phyloP scores from a whole-genome alignment of 2,113 vertebrate genomes.

The Hippocampus zosterae region DNA sequence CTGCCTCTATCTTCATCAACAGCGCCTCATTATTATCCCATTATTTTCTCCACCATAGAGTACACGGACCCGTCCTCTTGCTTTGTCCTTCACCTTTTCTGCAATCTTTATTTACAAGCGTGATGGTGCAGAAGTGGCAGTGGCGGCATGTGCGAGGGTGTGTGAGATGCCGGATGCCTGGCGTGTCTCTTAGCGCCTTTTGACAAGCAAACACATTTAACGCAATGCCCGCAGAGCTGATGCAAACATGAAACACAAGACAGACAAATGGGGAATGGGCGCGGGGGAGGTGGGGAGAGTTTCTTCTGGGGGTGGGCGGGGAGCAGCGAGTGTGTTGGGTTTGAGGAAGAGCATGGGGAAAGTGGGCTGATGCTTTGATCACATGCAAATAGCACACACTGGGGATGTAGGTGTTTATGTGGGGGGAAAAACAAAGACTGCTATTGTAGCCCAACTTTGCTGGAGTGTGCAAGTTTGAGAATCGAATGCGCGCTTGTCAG shows the following conservation, averaged over 20 bases:
- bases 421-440: slow-evolving; percentile 39
- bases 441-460: slow-evolving; percentile 29
- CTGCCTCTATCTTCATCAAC: slow-evolving; percentile 1
- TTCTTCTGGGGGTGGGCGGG: slow-evolving; percentile 20
- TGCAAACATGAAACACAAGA: slow-evolving; percentile 14
- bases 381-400: slow-evolving; percentile 42
- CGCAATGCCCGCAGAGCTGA: slow-evolving; percentile 24
- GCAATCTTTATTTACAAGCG: slow-evolving; percentile 17
- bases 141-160: background rate
- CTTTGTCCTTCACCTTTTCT: slow-evolving; percentile 29
- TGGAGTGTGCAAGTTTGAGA: slow-evolving; percentile 12
- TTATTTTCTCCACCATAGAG: background rate
- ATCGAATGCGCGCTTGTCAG: background rate
- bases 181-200: slow-evolving; percentile 20
- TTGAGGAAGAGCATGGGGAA: slow-evolving; percentile 8
- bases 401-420: slow-evolving; percentile 39
- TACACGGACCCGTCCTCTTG: background rate
- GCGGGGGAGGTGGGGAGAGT: background rate
- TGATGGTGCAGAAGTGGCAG: slow-evolving; percentile 14
- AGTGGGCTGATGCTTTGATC: slow-evolving; percentile 44
- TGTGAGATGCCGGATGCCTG: slow-evolving; percentile 23
- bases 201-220: slow-evolving; percentile 22
- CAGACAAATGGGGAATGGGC: slow-evolving; percentile 8
- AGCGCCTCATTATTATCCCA: slow-evolving; percentile 3
- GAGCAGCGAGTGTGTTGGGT: slow-evolving; percentile 7